Base-by-base conservation (phyloP, 2,113 vertebrate genomes). In the Cathartes aura region DNA sequence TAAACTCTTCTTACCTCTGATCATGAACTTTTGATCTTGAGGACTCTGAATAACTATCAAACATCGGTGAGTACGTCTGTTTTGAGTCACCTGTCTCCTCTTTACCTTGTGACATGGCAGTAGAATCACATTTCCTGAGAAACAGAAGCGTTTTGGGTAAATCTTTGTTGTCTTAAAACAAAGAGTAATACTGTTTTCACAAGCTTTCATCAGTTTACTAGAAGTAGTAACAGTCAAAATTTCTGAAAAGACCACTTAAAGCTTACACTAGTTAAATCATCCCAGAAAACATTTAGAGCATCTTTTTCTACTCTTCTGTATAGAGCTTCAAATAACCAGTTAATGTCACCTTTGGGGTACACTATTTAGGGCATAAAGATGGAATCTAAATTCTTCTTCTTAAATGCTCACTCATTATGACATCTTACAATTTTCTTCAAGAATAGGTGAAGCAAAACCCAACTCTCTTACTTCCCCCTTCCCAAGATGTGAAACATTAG, bases 31-130 rank as follows among this genome's bases (percentile, higher is more conserved):
- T 99, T 59, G 98, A 98, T 62, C 98, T 98, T 43, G 98, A 98
- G 32, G 98, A 98, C 75, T 99, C 99, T 64, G 98, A 98, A 26
- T 98, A 97, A 88, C 98, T 99, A 95, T 98, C 98, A 87, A 98
- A 97, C 59, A 98, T 97, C 2, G 98, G 94, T 18, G 98, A 98
- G 26, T 98, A 95, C 11, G 97, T 98, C 60, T 98, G 98, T 48
- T 98, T 98, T 52, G 95, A 97, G 52, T 97, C 97, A 89, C 82
- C 34, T 24, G 66, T 68, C 15, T 93, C 98, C 91, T 98, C 95
- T 87, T 97, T 98, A 96, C 79, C 88, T 90, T 97, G 96, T 91
- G 94, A 95, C 10, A 87, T 38, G 52, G 96, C 96, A 67, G 91
- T 96, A 80, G 97, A 93, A 5, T 98, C 98, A 96, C 95, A 98